Evolutionary conservation across 2,113 vertebrate genomes (phyloP), one percentile per base, ranked within the genome.

Genomic region (Siphamia tubifer): DNA sequence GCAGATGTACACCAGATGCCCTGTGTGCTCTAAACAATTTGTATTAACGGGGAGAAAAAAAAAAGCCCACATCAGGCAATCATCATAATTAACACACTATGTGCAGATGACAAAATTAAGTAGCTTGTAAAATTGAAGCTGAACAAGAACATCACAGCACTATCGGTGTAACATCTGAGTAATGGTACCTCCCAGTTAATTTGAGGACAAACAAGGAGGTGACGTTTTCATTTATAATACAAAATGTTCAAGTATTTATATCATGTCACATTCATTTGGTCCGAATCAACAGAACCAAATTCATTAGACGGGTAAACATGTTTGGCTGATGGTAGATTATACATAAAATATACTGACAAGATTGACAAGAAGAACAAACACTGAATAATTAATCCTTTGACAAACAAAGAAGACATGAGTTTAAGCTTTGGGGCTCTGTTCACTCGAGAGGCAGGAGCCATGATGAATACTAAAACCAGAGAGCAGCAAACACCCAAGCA

Each of bases 251-350:
- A 32, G n/a, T 30, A 42, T 54, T 49, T 21, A 21, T 10, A 48
- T 44, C 47, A 38, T 27, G 42, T 60, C 67, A 39, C 21, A 55
- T 34, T 72, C 47, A 64, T 51, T 21, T 30, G 13, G 15, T 30
- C 24, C 43, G 53, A 57, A 54, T 35, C 36, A 58, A 74, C 5
- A 20, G 19, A 53, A 58, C 44, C 38, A 28, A 28, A 35, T 10
- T 79, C 34, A 6, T 68, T 36, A 70, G 58, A 65, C 34, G 48
- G 61, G 71, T 48, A 44, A 63, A 62, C 23, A 23, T 55, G 30
- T 77, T 77, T 42, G 25, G 44, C 17, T 45, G 58, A 60, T 32
- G 31, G 8, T 5, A 47, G 52, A 61, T 40, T 28, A 54, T 20
- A 20, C 36, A 44, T n/a, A 25, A 60, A 70, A 51, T 51, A 31